Percentiles rank a stretch among this genome's conserved stretches.
Evolutionary conservation across 1,140 invertebrate species (phyloP).

Genomic region (Drosophila truncata): DNA sequence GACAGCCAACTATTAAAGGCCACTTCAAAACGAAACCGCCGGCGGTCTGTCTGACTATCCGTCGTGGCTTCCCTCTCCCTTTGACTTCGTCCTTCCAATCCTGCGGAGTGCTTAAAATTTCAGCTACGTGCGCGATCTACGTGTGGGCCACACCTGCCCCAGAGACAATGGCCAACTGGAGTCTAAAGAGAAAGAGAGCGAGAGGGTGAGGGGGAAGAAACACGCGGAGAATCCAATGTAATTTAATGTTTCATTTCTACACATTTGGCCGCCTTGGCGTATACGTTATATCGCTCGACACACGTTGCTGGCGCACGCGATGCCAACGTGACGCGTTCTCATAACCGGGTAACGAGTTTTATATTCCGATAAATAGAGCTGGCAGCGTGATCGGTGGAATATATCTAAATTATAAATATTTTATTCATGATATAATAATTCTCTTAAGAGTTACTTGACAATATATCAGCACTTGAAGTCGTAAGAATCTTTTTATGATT

Average conservation of each 20-base stretch:
- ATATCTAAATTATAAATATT: background rate
- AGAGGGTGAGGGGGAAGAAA: slow-evolving; percentile 3
- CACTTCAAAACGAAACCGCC: slow-evolving; percentile 73
- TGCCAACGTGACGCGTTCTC: slow-evolving; percentile 67
- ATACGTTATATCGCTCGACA: slow-evolving; percentile 68
- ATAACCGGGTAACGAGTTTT: slow-evolving; percentile 47
- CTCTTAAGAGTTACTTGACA: background rate
- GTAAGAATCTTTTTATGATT: background rate
- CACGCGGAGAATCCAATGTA: slow-evolving; percentile 56
- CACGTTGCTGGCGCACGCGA: slow-evolving; percentile 70
- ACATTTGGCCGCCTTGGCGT: slow-evolving; percentile 65
- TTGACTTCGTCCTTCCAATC: slow-evolving; percentile 7
- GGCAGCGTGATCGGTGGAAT: slow-evolving; percentile 30
- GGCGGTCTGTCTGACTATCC: slow-evolving; percentile 56
- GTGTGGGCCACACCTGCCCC: slow-evolving; percentile 71
- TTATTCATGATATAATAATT: background rate
- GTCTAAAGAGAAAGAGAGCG: background rate
- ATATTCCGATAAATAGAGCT: slow-evolving; percentile 37
- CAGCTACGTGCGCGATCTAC: slow-evolving; percentile 69
- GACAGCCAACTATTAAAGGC: slow-evolving; percentile 80
- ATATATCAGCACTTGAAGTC: background rate
- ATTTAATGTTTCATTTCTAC: slow-evolving; percentile 81
- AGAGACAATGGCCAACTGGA: slow-evolving; percentile 48
- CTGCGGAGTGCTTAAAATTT: slow-evolving; percentile 75
- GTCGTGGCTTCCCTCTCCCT: slow-evolving; percentile 15